Percentiles rank a stretch among this genome's conserved stretches.
These are phyloP conservation scores for Trachymyrmex cornetzi DNA, from an alignment of 1,140 invertebrate species.

Conservation along the genomic window DNA sequence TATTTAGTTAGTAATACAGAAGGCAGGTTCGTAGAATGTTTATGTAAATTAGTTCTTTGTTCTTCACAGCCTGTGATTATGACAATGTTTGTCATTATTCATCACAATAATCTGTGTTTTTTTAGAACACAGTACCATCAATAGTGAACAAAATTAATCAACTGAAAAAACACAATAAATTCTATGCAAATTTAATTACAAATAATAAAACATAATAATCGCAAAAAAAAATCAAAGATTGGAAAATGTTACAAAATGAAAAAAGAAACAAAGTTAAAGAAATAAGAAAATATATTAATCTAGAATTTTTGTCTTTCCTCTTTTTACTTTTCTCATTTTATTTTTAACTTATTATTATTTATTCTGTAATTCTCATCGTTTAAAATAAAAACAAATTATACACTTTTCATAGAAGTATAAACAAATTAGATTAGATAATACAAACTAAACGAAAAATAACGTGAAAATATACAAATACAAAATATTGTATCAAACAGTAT, in stretches of 20 bases:
- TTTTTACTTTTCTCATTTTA: background rate
- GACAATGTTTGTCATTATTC: constrained; percentile 42
- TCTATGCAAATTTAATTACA: background rate
- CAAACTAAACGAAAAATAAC: background rate
- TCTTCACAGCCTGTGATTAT: constrained; percentile 57
- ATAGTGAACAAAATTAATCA: constrained; percentile 52
- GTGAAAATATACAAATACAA: background rate
- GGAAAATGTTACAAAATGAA: background rate
- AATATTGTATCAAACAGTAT: background rate
- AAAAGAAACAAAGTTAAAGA: background rate
- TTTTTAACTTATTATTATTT: background rate
- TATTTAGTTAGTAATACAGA: constrained; percentile 71
- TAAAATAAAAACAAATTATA: background rate
- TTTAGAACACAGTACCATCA: constrained; percentile 31
- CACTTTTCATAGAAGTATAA: background rate
- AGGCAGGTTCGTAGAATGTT: constrained; percentile 36
- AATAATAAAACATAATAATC: constrained; percentile 24
- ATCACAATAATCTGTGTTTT: constrained; percentile 55
- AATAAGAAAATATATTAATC: background rate
- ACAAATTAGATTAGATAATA: background rate
- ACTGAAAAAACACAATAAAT: constrained; percentile 46
- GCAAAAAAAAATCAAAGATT: background rate
- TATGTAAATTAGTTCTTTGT: constrained; percentile 52
- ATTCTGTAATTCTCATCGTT: background rate
- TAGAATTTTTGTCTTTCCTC: background rate